phyloP scores from a whole-genome alignment of 2,113 vertebrate genomes.

The Silurus asotus region DNA sequence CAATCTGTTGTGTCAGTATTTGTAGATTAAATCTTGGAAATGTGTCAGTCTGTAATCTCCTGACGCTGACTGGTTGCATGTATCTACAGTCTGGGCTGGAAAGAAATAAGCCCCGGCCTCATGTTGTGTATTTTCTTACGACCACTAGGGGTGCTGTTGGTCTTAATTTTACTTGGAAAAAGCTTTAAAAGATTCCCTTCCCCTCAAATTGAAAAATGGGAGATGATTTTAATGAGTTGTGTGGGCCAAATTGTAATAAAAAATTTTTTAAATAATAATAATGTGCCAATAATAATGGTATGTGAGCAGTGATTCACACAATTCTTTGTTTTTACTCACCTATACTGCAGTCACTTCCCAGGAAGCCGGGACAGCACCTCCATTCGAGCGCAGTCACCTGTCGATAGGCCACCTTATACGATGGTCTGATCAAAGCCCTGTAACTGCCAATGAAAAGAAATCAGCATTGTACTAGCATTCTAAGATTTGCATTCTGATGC shows the following conservation, averaged over 20 bases:
- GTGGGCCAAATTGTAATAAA: not conserved
- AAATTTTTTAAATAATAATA: no score
- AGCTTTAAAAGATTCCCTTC: not conserved
- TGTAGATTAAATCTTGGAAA: not conserved
- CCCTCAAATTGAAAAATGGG: not conserved
- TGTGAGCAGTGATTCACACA: no score
- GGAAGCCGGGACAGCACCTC: conserved; percentile 85
- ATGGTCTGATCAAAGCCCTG: conserved; percentile 89
- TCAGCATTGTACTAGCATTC: not conserved
- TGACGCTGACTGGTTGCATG: not conserved
- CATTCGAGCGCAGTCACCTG: conserved; percentile 84
- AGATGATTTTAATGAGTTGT: not conserved
- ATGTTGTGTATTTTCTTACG: not conserved
- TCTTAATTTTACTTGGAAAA: not conserved
- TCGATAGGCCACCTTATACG: conserved; percentile 84
- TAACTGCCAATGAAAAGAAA: conserved; percentile 75
- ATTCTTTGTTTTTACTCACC: conserved; percentile 66
- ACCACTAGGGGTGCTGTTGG: not conserved
- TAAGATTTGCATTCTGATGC: not conserved
- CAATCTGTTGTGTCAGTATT: not conserved
- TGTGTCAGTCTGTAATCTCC: not conserved
- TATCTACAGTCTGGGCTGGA: not conserved
- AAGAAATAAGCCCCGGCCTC: not conserved
- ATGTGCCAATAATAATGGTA: no score
- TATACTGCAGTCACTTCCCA: conserved; percentile 81